phyloP scores from a whole-genome alignment of 2,113 vertebrate genomes.

The Laticauda laticaudata region DNA sequence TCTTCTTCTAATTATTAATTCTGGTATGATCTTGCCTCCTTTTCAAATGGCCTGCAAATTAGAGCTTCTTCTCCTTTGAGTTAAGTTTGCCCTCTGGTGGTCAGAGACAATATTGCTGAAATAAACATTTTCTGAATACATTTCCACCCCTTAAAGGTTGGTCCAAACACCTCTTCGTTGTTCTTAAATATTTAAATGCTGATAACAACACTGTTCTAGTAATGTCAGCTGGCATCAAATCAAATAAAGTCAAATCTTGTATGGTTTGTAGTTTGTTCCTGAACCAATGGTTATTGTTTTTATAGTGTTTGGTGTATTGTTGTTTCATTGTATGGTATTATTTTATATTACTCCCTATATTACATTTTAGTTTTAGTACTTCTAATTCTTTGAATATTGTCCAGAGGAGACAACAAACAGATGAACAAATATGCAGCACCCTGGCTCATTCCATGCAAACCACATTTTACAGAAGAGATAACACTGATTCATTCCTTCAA shows the following conservation, averaged over 20 bases:
- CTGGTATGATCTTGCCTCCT: neutral
- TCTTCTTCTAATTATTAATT: neutral
- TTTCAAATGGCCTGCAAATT: neutral
- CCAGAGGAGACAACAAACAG: neutral
- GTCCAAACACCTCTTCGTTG: neutral
- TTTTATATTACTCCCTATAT: neutral
- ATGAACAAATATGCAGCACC: neutral
- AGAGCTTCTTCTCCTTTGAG: conserved; percentile 41
- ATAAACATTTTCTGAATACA: neutral
- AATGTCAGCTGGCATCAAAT: neutral
- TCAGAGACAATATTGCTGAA: conserved; percentile 35
- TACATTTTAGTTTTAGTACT: neutral
- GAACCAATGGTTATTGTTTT: neutral
- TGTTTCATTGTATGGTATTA: neutral
- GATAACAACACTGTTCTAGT: neutral
- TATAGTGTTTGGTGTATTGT: neutral
- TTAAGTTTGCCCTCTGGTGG: conserved; percentile 73
- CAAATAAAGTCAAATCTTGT: neutral
- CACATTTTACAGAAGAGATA: neutral
- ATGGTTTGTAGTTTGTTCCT: neutral
- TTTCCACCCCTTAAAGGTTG: neutral
- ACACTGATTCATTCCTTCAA: neutral
- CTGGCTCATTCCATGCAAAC: neutral
- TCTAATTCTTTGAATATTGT: neutral
- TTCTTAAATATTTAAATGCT: neutral